phyloP scores from a whole-genome alignment of 2,888 invertebrate genomes.

The Drosophila greeni region DNA sequence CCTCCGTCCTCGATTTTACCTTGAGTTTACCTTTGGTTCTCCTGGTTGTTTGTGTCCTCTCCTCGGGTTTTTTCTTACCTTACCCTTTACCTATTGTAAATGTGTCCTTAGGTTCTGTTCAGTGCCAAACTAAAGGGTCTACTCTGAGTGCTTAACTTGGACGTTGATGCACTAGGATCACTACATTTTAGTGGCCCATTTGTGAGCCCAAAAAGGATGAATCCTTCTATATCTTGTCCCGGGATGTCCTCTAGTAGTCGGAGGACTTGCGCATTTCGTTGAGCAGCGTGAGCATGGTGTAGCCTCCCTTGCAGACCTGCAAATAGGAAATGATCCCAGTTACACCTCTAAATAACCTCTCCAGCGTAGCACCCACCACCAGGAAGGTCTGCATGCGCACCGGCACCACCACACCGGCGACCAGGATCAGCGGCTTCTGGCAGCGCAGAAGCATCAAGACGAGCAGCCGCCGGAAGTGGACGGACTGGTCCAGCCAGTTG shows the following conservation, averaged over 20 bases:
- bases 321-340: conserved; percentile 1
- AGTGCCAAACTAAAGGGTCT: not conserved
- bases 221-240: not conserved
- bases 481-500: conserved; percentile 81
- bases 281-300: conserved; percentile 69
- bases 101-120: not conserved
- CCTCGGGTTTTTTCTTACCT: too few relatives aligned
- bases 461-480: conserved; percentile 74
- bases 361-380: conserved; percentile 71
- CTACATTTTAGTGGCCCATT: too few relatives aligned
- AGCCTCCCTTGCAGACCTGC: conserved; percentile 71
- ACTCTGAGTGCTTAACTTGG: too few relatives aligned
- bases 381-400: conserved; percentile 80
- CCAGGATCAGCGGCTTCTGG: conserved; percentile 80
- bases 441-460: conserved; percentile 80
- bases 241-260: not conserved
- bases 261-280: conserved; percentile 28
- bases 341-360: not conserved
- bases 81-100: too few relatives aligned
- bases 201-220: too few relatives aligned
- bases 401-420: conserved; percentile 80
- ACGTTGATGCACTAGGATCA: too few relatives aligned
- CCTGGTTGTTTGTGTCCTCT: too few relatives aligned
- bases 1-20: not conserved
- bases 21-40: too few relatives aligned